Percentiles rank a stretch among this genome's conserved stretches.
Conservation (phyloP, 2,113 vertebrate genomes). For the Vanacampus margaritifer region DNA sequence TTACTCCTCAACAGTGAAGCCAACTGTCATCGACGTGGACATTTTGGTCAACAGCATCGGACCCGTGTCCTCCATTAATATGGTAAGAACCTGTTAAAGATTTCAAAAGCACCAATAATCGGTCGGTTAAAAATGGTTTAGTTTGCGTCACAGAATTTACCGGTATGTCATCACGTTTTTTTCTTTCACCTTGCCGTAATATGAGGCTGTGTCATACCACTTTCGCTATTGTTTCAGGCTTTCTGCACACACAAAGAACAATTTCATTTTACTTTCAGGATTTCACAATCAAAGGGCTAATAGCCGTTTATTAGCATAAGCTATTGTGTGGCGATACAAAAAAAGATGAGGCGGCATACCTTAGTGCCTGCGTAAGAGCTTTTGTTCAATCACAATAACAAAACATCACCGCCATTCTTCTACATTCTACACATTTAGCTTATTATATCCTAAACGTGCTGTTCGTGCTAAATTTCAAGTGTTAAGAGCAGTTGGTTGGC, state of each 20-base stretch:
- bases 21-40: conserved; percentile 91
- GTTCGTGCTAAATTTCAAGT: conserved; percentile 23
- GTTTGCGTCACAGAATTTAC: no score
- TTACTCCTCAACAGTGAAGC: conserved; percentile 79
- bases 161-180: neutral
- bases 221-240: conserved; percentile 42
- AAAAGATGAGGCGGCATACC: neutral
- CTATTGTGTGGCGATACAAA: neutral
- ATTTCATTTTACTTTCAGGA: neutral
- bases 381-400: neutral
- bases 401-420: neutral
- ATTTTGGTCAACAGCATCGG: conserved; percentile 97
- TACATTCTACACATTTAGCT: neutral
- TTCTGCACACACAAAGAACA: conserved; percentile 18
- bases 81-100: conserved; percentile 76
- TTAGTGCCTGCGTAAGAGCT: neutral
- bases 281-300: neutral
- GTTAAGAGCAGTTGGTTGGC: neutral
- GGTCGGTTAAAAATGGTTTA: no score
- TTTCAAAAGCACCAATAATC: no score
- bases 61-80: conserved; percentile 94
- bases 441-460: neutral
- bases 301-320: conserved; percentile 8
- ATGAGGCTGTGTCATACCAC: conserved; percentile 29
- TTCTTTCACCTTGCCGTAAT: conserved; percentile 23